These are phyloP conservation scores for Serripes groenlandicus DNA, from an alignment of 2,888 invertebrate species.

Conservation along the genomic window DNA sequence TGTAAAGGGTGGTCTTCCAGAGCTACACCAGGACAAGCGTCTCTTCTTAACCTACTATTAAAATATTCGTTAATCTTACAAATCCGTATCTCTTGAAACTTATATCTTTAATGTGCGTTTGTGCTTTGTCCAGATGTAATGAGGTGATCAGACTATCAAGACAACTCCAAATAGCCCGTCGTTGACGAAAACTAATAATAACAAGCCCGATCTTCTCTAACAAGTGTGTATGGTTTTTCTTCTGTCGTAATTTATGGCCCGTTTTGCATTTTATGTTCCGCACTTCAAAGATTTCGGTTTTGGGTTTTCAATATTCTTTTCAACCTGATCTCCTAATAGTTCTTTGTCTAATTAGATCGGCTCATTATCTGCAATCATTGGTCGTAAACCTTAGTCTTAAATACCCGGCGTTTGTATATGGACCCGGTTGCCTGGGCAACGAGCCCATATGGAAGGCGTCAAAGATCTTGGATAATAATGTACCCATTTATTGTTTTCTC, in stretches of 20 bases:
- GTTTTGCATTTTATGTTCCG: constrained; percentile 56
- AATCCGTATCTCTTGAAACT: constrained; percentile 44
- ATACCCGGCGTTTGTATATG: constrained; percentile 8
- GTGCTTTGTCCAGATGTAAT: constrained; percentile 49
- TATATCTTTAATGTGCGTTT: constrained; percentile 60
- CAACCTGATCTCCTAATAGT: constrained; percentile 39
- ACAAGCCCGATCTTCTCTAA: not conserved
- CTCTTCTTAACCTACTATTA: constrained; percentile 52
- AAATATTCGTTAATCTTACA: constrained; percentile 50
- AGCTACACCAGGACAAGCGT: no score
- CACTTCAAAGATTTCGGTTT: constrained; percentile 59
- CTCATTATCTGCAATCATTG: constrained; percentile 50
- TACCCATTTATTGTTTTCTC: no score
- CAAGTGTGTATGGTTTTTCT: constrained; percentile 31
- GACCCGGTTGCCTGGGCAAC: not conserved
- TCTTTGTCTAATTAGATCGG: constrained; percentile 35
- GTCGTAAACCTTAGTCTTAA: constrained; percentile 45
- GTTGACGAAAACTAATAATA: constrained; percentile 14
- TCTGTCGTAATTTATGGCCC: constrained; percentile 63
- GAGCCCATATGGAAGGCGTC: constrained; percentile 13
- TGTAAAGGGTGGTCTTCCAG: no score
- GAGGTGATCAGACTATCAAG: constrained; percentile 40
- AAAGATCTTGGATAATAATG: not conserved
- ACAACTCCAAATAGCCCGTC: not conserved
- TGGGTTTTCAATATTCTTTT: constrained; percentile 60